Base-by-base conservation (phyloP, 1,140 invertebrate genomes). In the Subanguina moxae region DNA sequence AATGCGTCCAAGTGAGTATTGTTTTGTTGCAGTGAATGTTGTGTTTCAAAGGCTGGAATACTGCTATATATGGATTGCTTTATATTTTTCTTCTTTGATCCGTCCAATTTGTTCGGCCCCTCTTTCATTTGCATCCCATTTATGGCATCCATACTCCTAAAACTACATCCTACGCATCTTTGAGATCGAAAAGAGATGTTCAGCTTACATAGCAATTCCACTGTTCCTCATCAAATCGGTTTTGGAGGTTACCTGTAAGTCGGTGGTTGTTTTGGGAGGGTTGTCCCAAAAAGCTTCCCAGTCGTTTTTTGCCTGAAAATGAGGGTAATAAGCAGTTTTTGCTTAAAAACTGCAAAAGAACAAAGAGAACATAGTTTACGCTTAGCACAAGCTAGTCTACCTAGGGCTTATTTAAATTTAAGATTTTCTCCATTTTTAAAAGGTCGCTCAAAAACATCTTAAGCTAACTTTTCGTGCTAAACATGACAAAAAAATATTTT, bases 201-300 rank as follows among this genome's bases (percentile, higher is more conserved):
- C n/a, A 45, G 1, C 28, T 61, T 19, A 32, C 28, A 61, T 61
- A 45, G 27, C 58, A 5, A 61, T 30, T 46, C 48, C 48, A 15
- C 48, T 52, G 48, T 15, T 52, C 8, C 48, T 19, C 48, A 52
- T 7, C 23, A 52, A 19, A 52, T 52, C 48, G 23, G 48, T 15
- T 7, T 15, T 52, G 3, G 48, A 7, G 48, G n/a, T 8, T 19
- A 15, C 3, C 8, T 19, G 48, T 25, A 38, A 38, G 32, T 52
- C 48, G n/a, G 48, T 52, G 48, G 27, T 61, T 8, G 19, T 27
- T 28, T 32, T 30, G 17, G 68, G 68, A 17, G 68, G 68, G 43
- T 70, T 70, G 38, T 70, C 70, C 68, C 68, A 70, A 57, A 73
- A 70, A 32, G 43, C 21, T 64, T 70, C 68, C 68, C 68, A 70